phyloP scores from a whole-genome alignment of 2,797 vertebrate genomes.

The Astyanax mexicanus region DNA sequence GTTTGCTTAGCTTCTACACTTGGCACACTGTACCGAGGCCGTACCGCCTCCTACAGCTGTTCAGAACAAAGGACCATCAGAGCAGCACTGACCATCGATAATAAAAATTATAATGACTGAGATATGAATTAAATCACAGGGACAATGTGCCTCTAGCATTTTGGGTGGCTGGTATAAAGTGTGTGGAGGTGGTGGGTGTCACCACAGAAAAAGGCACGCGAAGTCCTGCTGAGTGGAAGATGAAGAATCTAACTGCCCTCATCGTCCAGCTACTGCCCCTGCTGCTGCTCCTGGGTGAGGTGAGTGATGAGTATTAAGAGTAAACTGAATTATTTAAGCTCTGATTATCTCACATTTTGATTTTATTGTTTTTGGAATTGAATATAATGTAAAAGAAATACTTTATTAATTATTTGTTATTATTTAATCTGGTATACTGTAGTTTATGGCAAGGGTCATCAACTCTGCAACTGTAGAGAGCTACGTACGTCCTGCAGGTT shows the following conservation, averaged over 20 bases:
- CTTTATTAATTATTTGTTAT: too few species aligned
- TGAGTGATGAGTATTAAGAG: conserved; percentile 25
- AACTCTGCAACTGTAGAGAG: too few species aligned
- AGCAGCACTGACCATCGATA: not conserved
- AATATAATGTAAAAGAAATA: too few species aligned
- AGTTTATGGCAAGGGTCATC: too few species aligned
- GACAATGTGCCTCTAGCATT: not conserved
- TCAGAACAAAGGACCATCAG: not conserved
- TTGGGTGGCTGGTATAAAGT: not conserved
- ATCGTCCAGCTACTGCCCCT: not conserved
- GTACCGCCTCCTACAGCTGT: not conserved
- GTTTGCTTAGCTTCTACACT: not conserved
- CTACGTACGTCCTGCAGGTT: too few species aligned
- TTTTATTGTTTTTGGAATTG: too few species aligned
- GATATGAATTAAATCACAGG: not conserved
- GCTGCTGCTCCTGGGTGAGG: not conserved
- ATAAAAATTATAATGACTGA: not conserved
- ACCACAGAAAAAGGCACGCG: too few species aligned
- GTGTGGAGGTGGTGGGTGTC: not conserved
- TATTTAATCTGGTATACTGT: too few species aligned
- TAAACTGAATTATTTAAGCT: too few species aligned
- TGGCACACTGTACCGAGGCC: not conserved
- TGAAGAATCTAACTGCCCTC: not conserved
- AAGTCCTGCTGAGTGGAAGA: not conserved
- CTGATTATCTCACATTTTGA: too few species aligned